Base-by-base conservation (phyloP, 2,797 vertebrate genomes). In the Pipistrellus pipistrellus region DNA sequence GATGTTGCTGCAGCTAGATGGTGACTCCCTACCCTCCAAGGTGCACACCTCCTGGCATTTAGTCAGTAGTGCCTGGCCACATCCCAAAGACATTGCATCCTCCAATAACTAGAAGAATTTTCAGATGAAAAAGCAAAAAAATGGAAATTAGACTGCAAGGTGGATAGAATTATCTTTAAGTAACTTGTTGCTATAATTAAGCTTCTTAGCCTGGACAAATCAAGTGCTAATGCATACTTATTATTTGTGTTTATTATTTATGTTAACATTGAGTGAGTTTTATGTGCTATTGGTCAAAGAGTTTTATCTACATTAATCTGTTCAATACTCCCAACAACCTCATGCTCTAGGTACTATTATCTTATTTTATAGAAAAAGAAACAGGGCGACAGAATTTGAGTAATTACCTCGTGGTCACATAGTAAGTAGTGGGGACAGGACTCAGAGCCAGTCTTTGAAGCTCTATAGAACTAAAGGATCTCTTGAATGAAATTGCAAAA, bases 301-400 rank as follows among this genome's bases (percentile, higher is more conserved):
- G 18, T 85, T 93, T 97, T 86, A 57, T 62, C 51, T 64, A 23
- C 55, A 73, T 75, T 64, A 92, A 88, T 27, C 57, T 17, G 68
- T 81, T 90, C 30, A 81, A 12, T 57, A 25, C 30, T 64, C 35
- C 21, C 23, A 44, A 8, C 12, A 69, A 21, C 4, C 23, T 38
- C 35, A 53, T 30, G 18, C 11, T 59, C 5, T 30, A 62, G 71
- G n/a, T 69, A 69, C 51, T 68, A 4, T 76, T 78, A 30, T 85
- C n/a, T 23, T 38, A 64, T 62, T 30, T 91, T 86, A 66, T 2
- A 55, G 87, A 88, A 59, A 9, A 20, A 80, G 53, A 83, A 53
- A 89, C n/a, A 97, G 46, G 53, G 9, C n/a, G 15, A 88, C 11
- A 57, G 35, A 89, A 75, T 73, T 92, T 71, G 81, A 87, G 46